Conservation (phyloP, 2,113 vertebrate genomes). For the western clawed frog (Xenopus tropicalis) region DNA sequence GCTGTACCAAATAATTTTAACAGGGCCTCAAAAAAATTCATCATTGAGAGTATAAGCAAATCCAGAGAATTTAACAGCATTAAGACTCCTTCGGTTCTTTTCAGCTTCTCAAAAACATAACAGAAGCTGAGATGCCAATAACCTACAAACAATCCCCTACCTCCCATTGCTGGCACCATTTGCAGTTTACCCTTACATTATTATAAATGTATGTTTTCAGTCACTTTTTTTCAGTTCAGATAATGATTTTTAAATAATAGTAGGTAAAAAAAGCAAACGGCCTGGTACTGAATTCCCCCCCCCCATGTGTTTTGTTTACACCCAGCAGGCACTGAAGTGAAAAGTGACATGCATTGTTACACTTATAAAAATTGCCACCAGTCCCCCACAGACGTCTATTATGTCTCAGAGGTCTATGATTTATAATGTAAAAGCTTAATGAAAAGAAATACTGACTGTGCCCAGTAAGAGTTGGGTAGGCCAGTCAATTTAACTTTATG, state of each 20-base stretch:
- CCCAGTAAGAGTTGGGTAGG: constrained; percentile 43
- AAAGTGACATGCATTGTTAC: constrained; percentile 44
- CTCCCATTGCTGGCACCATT: too few relatives aligned
- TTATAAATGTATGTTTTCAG: constrained; percentile 18
- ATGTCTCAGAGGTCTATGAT: constrained; percentile 41
- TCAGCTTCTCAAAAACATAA: too few relatives aligned
- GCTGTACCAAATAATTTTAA: too few relatives aligned
- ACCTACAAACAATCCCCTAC: too few relatives aligned
- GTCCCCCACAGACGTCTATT: constrained; percentile 43
- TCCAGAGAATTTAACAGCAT: too few relatives aligned
- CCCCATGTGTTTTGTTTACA: constrained; percentile 41
- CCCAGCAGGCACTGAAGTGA: constrained; percentile 31
- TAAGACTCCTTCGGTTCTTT: too few relatives aligned
- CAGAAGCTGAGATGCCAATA: too few relatives aligned
- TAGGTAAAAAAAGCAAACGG: constrained; percentile 3
- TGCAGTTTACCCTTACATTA: background rate
- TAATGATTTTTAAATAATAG: constrained; percentile 20
- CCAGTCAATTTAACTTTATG: constrained; percentile 46
- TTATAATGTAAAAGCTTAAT: constrained; percentile 45
- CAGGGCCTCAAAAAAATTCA: too few relatives aligned
- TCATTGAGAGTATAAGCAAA: too few relatives aligned
- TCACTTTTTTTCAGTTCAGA: constrained; percentile 16
- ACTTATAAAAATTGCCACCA: constrained; percentile 41
- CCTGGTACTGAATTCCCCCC: constrained; percentile 29
- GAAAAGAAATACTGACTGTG: constrained; percentile 44